Percentiles rank a stretch among this genome's conserved stretches.
Conservation (phyloP, 2,113 vertebrate genomes). For the Muntiacus muntjak region DNA sequence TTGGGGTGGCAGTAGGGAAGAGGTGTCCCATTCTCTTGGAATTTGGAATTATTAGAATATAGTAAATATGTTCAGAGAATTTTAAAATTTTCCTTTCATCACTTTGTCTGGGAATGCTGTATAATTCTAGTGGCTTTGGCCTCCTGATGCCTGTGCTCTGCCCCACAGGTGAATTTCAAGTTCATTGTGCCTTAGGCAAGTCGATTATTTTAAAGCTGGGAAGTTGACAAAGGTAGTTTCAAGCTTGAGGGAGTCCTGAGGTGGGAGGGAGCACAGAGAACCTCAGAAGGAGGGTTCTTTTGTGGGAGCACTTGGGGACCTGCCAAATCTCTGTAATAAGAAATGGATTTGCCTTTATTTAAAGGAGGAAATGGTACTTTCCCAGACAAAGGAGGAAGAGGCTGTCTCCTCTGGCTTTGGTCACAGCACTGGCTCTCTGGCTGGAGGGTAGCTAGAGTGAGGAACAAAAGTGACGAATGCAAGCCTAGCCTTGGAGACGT, state of each 20-base stretch:
- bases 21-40: not conserved
- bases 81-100: not conserved
- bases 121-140: not conserved
- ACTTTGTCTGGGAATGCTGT: not conserved
- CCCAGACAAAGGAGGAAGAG: not conserved
- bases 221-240: not conserved
- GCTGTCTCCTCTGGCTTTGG: not conserved
- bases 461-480: rapidly evolving
- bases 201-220: not conserved
- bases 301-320: not conserved
- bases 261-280: not conserved
- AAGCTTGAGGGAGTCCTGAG: not conserved
- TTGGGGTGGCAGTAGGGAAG: not conserved
- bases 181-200: not conserved
- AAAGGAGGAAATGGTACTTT: conserved; percentile 31
- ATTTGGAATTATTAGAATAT: not conserved
- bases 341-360: conserved; percentile 27
- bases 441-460: not conserved
- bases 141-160: not conserved
- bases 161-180: not conserved
- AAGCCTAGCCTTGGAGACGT: rapidly evolving
- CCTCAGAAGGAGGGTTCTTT: not conserved
- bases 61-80: not conserved
- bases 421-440: not conserved
- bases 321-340: conserved; percentile 19